phyloP scores from a whole-genome alignment of 2,888 invertebrate genomes.

The Unio pictorum region DNA sequence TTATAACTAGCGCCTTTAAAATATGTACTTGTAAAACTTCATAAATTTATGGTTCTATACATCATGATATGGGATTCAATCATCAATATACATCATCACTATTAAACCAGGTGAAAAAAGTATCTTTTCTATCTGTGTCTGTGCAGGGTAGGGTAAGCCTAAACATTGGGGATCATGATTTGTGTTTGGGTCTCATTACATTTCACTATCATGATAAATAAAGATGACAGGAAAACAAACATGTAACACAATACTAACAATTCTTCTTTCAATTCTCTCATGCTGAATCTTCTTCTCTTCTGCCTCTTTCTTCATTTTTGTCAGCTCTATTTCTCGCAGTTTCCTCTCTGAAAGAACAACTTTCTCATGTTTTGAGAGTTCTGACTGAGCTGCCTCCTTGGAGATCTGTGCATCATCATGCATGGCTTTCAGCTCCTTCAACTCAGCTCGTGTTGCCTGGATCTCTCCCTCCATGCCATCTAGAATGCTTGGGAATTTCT shows the following conservation, averaged over 20 bases:
- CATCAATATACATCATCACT: too few species aligned
- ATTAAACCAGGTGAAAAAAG: too few species aligned
- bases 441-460: slow-evolving; percentile 55
- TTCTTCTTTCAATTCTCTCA: slow-evolving; percentile 68
- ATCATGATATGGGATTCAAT: too few species aligned
- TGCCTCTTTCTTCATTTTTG: slow-evolving; percentile 70
- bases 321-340: slow-evolving; percentile 69
- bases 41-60: too few species aligned
- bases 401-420: slow-evolving; percentile 68
- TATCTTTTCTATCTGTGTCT: too few species aligned
- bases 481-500: slow-evolving; percentile 65
- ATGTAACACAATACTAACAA: slow-evolving; percentile 46
- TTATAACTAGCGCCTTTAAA: too few species aligned
- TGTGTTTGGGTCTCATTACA: too few species aligned
- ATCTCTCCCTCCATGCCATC: slow-evolving; percentile 69
- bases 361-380: slow-evolving; percentile 66
- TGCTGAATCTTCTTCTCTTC: slow-evolving; percentile 71
- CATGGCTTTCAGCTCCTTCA: slow-evolving; percentile 67
- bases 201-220: background rate
- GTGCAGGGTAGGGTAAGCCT: too few species aligned
- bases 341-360: slow-evolving; percentile 66
- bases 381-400: slow-evolving; percentile 65
- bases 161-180: too few species aligned
- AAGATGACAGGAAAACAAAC: slow-evolving; percentile 3
- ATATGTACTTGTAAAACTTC: too few species aligned